Conservation (phyloP, 2,888 invertebrate genomes). For the Fragum fragum region DNA sequence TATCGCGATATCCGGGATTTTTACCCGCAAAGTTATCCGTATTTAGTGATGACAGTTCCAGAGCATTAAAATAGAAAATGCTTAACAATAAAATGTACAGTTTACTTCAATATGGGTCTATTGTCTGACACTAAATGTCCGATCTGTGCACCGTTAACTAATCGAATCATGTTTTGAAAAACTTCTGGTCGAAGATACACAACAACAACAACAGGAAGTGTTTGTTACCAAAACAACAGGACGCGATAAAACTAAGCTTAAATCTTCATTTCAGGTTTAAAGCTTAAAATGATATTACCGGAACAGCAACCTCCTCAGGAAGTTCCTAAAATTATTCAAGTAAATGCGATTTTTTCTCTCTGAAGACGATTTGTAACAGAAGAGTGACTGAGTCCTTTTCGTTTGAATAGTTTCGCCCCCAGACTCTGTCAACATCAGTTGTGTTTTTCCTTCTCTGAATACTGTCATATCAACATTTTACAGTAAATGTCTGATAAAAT, state of each 20-base stretch:
- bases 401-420: not conserved
- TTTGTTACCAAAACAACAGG: slow-evolving; percentile 22
- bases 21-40: no score
- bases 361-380: not conserved
- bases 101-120: no score
- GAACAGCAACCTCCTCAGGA: slow-evolving; percentile 59
- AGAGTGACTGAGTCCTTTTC: not conserved
- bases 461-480: no score
- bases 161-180: no score
- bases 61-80: no score
- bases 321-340: slow-evolving; percentile 76
- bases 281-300: slow-evolving; percentile 65
- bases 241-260: not conserved
- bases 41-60: no score
- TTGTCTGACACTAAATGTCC: no score
- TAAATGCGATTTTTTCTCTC: slow-evolving; percentile 15
- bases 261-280: not conserved
- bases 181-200: not conserved
- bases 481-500: no score
- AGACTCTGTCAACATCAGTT: not conserved
- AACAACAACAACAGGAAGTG: slow-evolving; percentile 9
- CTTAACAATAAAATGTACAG: no score
- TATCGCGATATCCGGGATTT: no score
- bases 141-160: no score
- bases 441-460: no score